Base-by-base conservation (phyloP, 2,888 invertebrate genomes). In the Globia sparganii region DNA sequence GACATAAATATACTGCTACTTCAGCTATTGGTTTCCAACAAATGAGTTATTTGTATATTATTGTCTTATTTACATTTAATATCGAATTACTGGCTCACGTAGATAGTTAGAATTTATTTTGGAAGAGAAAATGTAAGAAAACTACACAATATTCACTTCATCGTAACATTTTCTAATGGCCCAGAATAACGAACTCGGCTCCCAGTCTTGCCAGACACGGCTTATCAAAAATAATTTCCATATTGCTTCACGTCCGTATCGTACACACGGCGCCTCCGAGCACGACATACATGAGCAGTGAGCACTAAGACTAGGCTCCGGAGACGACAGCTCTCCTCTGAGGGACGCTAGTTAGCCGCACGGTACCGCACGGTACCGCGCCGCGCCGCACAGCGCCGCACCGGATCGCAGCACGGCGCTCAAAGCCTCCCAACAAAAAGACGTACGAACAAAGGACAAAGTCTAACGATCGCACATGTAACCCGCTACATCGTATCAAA, bases 391-490 rank as follows among this genome's bases (percentile, higher is more conserved):
- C 49, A 25, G 46, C 40, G 3, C 37, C 53, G 67, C 67, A 18
- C 71, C 31, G 58, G 31, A 28, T 40, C 53, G 64, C 65, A n/a
- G n/a, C 68, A 34, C 40, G n/a, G 37, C 69, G 66, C 76, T 77
- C 72, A 72, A 77, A 74, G 69, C 69, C 62, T 34, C 25, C 46
- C 62, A 67, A 73, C 82, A 75, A 77, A 77, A 86, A 86, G 72
- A 66, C 61, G 69, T 58, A 69, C 72, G 75, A 77, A 84, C 84
- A 84, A 84, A 86, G 83, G 70, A 78, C 71, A 61, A 67, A 72
- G 64, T 84, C 53, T 78, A 83, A 83, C 75, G 84, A 76, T 83
- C 71, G 73, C 61, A 25, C 62, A 67, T 72, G 74, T 73, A 65
- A 82, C 67, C 66, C 66, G 40, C 75, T 68, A 28, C 77, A 71